A percentile compares a stretch with the other conserved stretches of the same genome.
phyloP scores from a whole-genome alignment of 2,797 vertebrate genomes.

The Neosilurus mollespiculum region DNA sequence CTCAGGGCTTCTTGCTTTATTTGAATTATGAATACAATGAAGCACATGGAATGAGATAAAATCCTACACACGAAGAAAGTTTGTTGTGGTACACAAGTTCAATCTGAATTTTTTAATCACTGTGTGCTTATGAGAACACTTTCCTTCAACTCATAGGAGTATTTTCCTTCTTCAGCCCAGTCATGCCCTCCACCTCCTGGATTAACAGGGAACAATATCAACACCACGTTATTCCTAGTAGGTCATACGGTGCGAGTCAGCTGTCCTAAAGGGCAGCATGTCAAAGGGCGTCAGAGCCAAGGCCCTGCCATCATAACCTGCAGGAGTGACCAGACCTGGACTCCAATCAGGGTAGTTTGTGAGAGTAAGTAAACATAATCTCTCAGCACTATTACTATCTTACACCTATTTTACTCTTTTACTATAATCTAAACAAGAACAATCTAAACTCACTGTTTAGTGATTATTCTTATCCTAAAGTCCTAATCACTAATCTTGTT shows the following conservation, averaged over 20 bases:
- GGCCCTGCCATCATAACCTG: constrained; percentile 82
- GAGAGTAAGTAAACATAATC: constrained; percentile 82
- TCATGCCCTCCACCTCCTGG: constrained; percentile 84
- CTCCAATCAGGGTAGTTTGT: constrained; percentile 78
- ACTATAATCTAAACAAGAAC: background rate
- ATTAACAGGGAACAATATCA: constrained; percentile 72
- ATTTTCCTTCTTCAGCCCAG: constrained; percentile 74
- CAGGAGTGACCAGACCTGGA: constrained; percentile 89
- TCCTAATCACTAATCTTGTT: background rate
- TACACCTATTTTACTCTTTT: background rate
- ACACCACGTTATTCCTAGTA: constrained; percentile 80
- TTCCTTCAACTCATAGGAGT: background rate
- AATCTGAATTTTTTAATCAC: background rate
- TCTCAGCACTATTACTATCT: background rate
- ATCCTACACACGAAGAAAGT: too few species aligned
- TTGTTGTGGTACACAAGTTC: background rate
- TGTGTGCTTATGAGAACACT: background rate
- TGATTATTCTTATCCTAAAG: background rate
- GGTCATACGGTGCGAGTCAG: constrained; percentile 81
- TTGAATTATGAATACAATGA: background rate
- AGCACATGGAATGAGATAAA: background rate
- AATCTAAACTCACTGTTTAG: too few species aligned
- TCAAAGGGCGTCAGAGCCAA: constrained; percentile 78
- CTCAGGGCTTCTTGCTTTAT: background rate
- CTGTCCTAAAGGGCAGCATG: constrained; percentile 87